Percentiles rank a stretch among this genome's conserved stretches.
Conservation (phyloP, 1,140 invertebrate genomes). For the Drosophila nikananu region DNA sequence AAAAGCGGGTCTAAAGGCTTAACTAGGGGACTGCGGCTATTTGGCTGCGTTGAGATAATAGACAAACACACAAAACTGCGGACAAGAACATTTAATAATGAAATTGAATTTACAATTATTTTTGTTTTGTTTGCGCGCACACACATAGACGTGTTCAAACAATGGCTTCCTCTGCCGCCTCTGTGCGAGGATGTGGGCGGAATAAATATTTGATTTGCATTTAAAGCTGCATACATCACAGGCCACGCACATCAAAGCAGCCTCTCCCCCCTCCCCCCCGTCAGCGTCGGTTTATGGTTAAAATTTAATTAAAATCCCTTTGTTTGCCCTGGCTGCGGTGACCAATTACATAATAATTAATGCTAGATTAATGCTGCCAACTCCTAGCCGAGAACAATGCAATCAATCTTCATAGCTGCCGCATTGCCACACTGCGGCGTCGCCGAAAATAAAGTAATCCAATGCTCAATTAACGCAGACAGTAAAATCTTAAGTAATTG, state of each 20-base stretch:
- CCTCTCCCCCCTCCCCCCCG: constrained; percentile 1
- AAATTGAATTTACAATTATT: constrained; percentile 83
- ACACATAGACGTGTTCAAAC: constrained; percentile 52
- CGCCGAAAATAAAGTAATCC: constrained; percentile 62
- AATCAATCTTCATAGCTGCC: constrained; percentile 51
- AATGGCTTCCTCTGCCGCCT: constrained; percentile 28
- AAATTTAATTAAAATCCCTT: constrained; percentile 78
- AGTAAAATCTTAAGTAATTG: constrained; percentile 83
- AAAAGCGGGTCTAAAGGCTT: constrained; percentile 23
- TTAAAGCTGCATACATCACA: constrained; percentile 55
- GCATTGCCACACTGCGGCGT: neutral
- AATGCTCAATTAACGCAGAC: constrained; percentile 78
- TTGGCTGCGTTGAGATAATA: constrained; percentile 55
- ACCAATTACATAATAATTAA: constrained; percentile 82
- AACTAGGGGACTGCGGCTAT: constrained; percentile 30
- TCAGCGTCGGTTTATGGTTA: constrained; percentile 25
- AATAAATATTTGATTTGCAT: constrained; percentile 79
- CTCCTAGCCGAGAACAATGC: constrained; percentile 52
- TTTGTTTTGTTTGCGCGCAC: constrained; percentile 65
- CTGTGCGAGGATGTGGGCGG: constrained; percentile 18
- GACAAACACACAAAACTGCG: constrained; percentile 65
- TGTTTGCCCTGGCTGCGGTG: constrained; percentile 52
- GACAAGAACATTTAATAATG: constrained; percentile 77
- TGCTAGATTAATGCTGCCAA: constrained; percentile 68
- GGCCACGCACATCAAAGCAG: constrained; percentile 57